Base-by-base conservation (phyloP, 2,797 vertebrate species). In the Lagodon rhomboides region DNA sequence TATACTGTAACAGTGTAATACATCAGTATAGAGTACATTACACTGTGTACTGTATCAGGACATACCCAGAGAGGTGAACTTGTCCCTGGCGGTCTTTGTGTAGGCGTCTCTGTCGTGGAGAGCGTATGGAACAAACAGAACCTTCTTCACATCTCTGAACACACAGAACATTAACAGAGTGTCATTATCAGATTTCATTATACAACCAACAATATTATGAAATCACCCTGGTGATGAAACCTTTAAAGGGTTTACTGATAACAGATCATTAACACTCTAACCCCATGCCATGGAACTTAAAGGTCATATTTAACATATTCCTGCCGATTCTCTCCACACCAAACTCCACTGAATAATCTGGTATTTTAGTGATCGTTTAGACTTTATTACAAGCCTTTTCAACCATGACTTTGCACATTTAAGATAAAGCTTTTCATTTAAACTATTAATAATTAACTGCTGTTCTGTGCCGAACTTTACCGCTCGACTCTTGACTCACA, bases 41-140 rank as follows among this genome's bases (percentile, higher is more conserved):
- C 30, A 34, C 30, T 34, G 30, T 34, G 27, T 30, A 34, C 30
- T 1, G 30, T 34, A 5, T 7, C 30, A 2, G 22, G 61, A 64
- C 27, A 0, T 83, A 97, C 96, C 96, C 78, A 97, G 75, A 79
- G 91, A 92, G 63, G 83, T 88, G 23, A 98, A 95, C 90, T 95
- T 96, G 86, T 93, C 86, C 75, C 96, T 92, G 49, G 95, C 97
- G 0, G 87, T 95, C 49, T 92, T 94, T 25, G 96, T 93, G 80
- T 97, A 97, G 6, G 83, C 82, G 8, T 96, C 95, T 72, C 91
- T 91, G 86, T 97, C 94, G 41, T 97, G 95, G 43, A 97, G 93
- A 6, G 96, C 96, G 47, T 97, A 97, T 0, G 97, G 97, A 2
- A 97, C 92, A 65, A 97, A 97, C 55, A 97, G 88, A 38, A 97